Evolutionary conservation across 2,113 vertebrate genomes (phyloP), one percentile per base, ranked within the genome.

Genomic region (Vimba vimba): DNA sequence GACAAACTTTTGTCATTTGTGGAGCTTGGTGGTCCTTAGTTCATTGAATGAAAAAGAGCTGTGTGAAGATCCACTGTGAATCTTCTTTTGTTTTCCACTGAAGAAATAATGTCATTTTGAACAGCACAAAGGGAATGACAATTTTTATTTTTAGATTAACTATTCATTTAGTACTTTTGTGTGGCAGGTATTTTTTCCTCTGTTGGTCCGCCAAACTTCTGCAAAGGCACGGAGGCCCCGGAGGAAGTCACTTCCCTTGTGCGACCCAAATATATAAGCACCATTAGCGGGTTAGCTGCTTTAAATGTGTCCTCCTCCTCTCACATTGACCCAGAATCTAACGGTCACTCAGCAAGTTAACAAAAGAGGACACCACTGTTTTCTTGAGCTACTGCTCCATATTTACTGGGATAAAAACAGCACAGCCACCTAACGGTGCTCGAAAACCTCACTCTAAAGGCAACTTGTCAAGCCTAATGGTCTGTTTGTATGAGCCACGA

Each of bases 271-370:
- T 43, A 92, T 93, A 90, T 71, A 1, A 75, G 19, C 19, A 64
- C 27, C 88, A 85, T 87, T 87, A n/a, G 79, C 50, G 59, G 89
- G 88, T 86, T 83, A 89, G 78, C 36, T 84, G 83, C 83, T 84
- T 60, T 84, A 78, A 85, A 75, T 57, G 75, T 27, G n/a, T 57
- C 82, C 85, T 86, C 78, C 17, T 47, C 77, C 23, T 19, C 93
- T 94, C 87, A 92, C 89, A 91, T 88, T 94, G 91, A 94, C 93
- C 93, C 91, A 93, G 91, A 94, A 93, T 89, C 86, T 89, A 79
- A 88, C 68, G 74, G 91, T 89, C 83, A 83, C 88, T 91, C 47
- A 79, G 84, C 39, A 45, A 21, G 27, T 82, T 81, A 85, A 84
- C 79, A 55, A 79, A 78, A 89, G 82, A 82, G 52, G 60, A 47